Base-by-base conservation (phyloP, 2,113 vertebrate genomes). In the Hipposideros armiger region DNA sequence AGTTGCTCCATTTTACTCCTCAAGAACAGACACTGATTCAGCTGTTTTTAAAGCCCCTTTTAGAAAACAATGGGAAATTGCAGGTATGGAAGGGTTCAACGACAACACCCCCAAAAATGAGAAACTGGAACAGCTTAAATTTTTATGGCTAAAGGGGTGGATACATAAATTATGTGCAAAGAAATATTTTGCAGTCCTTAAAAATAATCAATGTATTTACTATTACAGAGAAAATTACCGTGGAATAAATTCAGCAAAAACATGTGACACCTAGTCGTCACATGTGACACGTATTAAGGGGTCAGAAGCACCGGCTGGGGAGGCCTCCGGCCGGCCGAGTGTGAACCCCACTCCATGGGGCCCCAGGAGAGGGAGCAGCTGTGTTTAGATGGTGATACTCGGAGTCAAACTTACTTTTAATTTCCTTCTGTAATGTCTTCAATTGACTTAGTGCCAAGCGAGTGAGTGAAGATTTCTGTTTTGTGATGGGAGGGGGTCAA, bases 171-270 rank as follows among this genome's bases (percentile, higher is more conserved):
- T 0, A 2, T 0, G 16, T 3, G 36, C 52, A 7, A 42, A 62
- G 47, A 16, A 5, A 16, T 0, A 0, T 7, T 7, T 0, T 0
- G 1, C 3, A 1, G 66, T 4, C 32, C 8, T 14, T 17, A 32
- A 11, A 36, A 45, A 45, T 15, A 19, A 52, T 7, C 19, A 9
- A 32, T 19, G 26, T 4, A 8, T 14, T 36, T 10, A 4, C 30
- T 17, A 67, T 66, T 67, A 20, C 45, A 24, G 20, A 50, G 4
- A 14, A 17, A 28, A 0, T 15, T 45, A 0, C 14, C 1, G 13
- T 13, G 47, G 47, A 50, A 50, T 50, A 50, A 11, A 11, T 50
- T 50, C 47, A 50, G 47, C 47, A 3, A 9, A 50, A 36, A 50
- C 47, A 50, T 50, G 13, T 50, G 47, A 50, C 47, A 50, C 47